These are phyloP conservation scores for Callyntrura sp. DNA, from an alignment of 2,888 invertebrate species.

Conservation along the genomic window DNA sequence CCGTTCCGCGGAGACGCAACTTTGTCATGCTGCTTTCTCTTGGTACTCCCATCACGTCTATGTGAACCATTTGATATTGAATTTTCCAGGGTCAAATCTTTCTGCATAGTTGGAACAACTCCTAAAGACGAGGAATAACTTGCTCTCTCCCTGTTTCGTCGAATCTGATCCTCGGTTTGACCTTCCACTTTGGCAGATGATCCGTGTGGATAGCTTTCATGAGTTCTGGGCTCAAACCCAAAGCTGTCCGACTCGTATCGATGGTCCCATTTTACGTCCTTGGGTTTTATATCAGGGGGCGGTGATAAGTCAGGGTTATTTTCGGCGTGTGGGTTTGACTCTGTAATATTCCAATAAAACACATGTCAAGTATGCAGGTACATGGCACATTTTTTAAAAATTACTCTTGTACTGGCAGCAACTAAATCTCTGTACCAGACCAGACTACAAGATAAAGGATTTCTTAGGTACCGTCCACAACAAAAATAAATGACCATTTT, in stretches of 20 bases:
- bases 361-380: neutral
- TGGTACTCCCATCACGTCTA: slow-evolving; percentile 39
- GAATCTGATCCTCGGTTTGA: neutral
- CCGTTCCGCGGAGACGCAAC: slow-evolving; percentile 9
- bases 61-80: slow-evolving; percentile 15
- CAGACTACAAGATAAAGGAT: too few relatives aligned
- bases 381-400: too few relatives aligned
- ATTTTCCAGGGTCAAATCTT: slow-evolving; percentile 10
- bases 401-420: too few relatives aligned
- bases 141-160: slow-evolving; percentile 14
- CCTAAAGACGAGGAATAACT: neutral
- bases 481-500: too few relatives aligned
- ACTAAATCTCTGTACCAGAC: too few relatives aligned
- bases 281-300: slow-evolving; percentile 7
- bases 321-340: neutral
- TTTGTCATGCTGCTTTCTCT: slow-evolving; percentile 18
- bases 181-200: slow-evolving; percentile 22
- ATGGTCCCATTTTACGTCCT: slow-evolving; percentile 32
- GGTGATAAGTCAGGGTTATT: slow-evolving; percentile 29
- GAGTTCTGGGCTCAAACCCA: neutral
- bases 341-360: slow-evolving; percentile 9
- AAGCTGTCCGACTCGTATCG: slow-evolving; percentile 7
- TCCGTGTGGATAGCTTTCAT: neutral
- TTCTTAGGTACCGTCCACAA: too few relatives aligned
- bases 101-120: slow-evolving; percentile 5